Evolutionary conservation across 1,140 invertebrate species (phyloP), one percentile per base, ranked within the genome.

Genomic region (Cephus cinctus): DNA sequence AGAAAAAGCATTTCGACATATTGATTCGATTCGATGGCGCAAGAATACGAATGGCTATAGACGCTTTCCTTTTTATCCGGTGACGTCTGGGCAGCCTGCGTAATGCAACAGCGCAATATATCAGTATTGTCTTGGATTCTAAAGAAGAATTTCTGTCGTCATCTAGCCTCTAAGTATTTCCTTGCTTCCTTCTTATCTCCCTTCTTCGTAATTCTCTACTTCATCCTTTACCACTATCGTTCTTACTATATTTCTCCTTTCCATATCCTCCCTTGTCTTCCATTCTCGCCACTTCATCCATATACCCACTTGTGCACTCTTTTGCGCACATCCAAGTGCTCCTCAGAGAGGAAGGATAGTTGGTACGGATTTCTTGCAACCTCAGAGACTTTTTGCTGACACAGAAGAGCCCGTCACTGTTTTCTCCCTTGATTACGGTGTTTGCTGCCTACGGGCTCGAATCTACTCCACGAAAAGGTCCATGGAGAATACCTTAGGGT

Each of bases 401-500:
- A n/a, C 44, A 52, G n/a, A n/a, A n/a, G n/a, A n/a, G 42, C 51
- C 35, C 42, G 44, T 46, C 19, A 54, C 53, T 56, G 53, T 62
- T 64, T 67, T 63, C 61, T 52, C 54, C 55, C 52, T 64, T 64
- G 64, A 67, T 67, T 64, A 67, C 56, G 56, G 45, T 67, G 53
- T 67, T 67, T 62, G 57, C 57, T 51, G 55, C 44, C 52, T 51
- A 43, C 47, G 43, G n/a, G 43, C 43, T 46, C 36, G 25, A 8
- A 6, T 34, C 32, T 34, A 34, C 32, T 34, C 5, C n/a, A n/a
- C n/a, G n/a, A n/a, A n/a, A n/a, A n/a, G n/a, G n/a, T n/a, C n/a
- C n/a, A n/a, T n/a, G n/a, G n/a, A n/a, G n/a, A n/a, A n/a, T n/a
- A n/a, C n/a, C n/a, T n/a, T n/a, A n/a, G n/a, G n/a, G n/a, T n/a